These are phyloP conservation scores for Dryobotodes eremita DNA, from an alignment of 2,888 invertebrate species.

Conservation along the genomic window DNA sequence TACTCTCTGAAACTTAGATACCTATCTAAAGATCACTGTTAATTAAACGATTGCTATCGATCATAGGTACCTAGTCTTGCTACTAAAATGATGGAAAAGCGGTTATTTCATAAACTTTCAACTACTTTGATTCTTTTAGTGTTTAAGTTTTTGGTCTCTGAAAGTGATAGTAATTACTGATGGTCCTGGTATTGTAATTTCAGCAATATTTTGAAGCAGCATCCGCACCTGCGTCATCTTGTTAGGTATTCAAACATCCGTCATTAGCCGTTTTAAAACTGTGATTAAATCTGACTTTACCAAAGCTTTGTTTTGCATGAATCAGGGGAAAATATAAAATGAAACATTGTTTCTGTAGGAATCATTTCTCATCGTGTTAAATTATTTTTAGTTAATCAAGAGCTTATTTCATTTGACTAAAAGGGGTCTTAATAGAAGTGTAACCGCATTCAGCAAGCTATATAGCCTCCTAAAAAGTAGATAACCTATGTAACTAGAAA, in stretches of 20 bases:
- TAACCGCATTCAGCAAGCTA: background rate
- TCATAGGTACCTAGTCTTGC: background rate
- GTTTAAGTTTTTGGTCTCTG: background rate
- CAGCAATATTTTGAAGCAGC: constrained; percentile 8
- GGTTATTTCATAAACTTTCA: background rate
- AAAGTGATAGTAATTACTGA: too few relatives aligned
- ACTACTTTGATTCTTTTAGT: background rate
- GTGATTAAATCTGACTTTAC: constrained; percentile 37
- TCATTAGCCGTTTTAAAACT: constrained; percentile 45
- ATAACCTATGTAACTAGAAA: background rate
- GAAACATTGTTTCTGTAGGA: background rate
- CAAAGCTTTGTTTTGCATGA: constrained; percentile 61
- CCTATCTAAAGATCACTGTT: background rate
- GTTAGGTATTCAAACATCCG: constrained; percentile 39
- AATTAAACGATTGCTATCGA: background rate
- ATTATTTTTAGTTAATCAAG: background rate
- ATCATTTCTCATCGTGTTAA: constrained; percentile 14
- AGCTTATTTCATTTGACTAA: background rate
- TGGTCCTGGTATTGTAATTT: background rate
- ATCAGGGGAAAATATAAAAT: constrained; percentile 45
- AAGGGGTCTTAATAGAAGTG: background rate
- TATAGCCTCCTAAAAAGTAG: background rate
- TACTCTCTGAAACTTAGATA: background rate
- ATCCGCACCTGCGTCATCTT: too few relatives aligned
- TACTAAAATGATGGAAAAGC: background rate